Evolutionary conservation across 2,888 invertebrate species (phyloP), one percentile per base, ranked within the genome.

Genomic region (Tolmerus cingulatus): DNA sequence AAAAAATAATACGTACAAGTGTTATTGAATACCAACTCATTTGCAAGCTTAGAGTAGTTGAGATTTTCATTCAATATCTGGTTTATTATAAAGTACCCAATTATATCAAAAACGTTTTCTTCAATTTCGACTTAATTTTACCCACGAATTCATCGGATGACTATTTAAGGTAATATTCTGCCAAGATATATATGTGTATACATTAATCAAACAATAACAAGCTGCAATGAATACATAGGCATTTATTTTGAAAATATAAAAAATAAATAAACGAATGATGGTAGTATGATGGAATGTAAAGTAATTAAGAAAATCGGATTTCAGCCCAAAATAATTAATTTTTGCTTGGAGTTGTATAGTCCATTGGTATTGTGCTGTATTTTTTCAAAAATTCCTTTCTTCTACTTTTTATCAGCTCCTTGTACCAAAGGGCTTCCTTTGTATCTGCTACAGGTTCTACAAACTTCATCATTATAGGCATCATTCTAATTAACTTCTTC

Each of bases 401-500:
- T 34, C 87, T 82, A 37, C 43, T 87, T 19, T 55, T 82, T n/a
- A 88, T 88, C 12, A 88, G 82, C 9, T 88, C 86, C 23, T 87
- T 87, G 57, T 88, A 89, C 88, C 88, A 89, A 14, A 74, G 46
- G 0, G 89, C 87, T 82, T 89, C 88, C 76, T 81, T 88, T 27
- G 88, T 88, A 7, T 85, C 74, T 16, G 87, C 55, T 40, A 19
- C 40, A 16, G n/a, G 9, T 2, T 76, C 30, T 3, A 14, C 40
- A 1, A 66, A 2, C 30, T 77, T 19, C 37, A 46, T 57, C 51
- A 19, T 66, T 16, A 37, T 74, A 9, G 66, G n/a, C 27, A 78
- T 86, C 14, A 34, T 77, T 34, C 37, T 77, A 12, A 51, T 23
- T 5, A 43, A 5, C 2, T 78, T 77, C 46, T 77, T 51, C 2